Percentiles rank a stretch among this genome's conserved stretches.
Conservation (phyloP, 1,140 invertebrate genomes). For the Pemphigus obesinymphae region DNA sequence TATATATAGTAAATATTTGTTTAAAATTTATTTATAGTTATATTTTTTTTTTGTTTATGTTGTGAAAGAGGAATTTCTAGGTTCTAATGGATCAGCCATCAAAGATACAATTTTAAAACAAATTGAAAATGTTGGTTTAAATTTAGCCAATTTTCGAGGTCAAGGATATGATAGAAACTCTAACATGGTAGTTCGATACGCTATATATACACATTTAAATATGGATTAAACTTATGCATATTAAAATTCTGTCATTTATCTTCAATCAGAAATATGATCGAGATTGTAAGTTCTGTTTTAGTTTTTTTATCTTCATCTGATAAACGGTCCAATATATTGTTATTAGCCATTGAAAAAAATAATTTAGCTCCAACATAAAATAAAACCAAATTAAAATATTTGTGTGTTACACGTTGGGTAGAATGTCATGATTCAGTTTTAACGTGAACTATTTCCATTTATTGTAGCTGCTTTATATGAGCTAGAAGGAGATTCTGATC, state of each 20-base stretch:
- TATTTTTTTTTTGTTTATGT: too few relatives aligned
- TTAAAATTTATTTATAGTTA: too few relatives aligned
- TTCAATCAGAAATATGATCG: not conserved
- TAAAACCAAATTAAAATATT: not conserved
- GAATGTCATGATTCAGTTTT: not conserved
- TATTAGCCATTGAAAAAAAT: not conserved
- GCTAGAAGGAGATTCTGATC: not conserved
- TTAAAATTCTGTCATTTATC: not conserved
- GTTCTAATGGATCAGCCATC: not conserved
- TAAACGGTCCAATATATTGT: not conserved
- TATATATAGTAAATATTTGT: too few relatives aligned
- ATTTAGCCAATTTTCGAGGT: not conserved
- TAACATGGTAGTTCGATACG: not conserved
- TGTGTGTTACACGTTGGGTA: not conserved
- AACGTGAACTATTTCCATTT: not conserved
- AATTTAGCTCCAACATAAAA: not conserved
- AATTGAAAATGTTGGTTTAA: not conserved
- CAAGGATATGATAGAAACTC: not conserved
- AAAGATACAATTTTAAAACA: not conserved
- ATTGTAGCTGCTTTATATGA: not conserved
- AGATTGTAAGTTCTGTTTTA: not conserved
- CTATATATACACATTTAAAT: not conserved
- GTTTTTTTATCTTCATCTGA: not conserved
- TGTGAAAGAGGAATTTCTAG: not conserved
- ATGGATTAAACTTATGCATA: not conserved